phyloP scores from a whole-genome alignment of 1,140 invertebrate genomes.

The Metopolophium dirhodum region DNA sequence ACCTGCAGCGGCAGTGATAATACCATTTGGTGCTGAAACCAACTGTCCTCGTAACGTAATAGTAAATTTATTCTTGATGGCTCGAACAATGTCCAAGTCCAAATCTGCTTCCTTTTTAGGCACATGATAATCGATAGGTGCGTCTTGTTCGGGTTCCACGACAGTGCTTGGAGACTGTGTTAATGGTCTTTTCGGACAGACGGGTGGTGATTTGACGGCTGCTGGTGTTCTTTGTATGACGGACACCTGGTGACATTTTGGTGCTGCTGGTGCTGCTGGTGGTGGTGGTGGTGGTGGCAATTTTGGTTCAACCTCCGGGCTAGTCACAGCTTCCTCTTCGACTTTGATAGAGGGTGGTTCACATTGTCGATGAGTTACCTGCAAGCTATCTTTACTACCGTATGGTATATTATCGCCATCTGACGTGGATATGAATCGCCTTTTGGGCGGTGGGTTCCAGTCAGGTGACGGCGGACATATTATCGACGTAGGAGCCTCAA shows the following conservation, averaged over 20 bases:
- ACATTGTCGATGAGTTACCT: slow-evolving; percentile 79
- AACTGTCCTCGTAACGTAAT: slow-evolving; percentile 69
- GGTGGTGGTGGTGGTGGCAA: slow-evolving; percentile 27
- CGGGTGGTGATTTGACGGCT: slow-evolving; percentile 62
- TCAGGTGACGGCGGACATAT: slow-evolving; percentile 1
- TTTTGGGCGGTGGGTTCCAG: slow-evolving; percentile 63
- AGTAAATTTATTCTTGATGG: slow-evolving; percentile 59
- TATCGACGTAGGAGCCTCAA: not conserved
- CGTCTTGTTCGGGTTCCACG: slow-evolving; percentile 73
- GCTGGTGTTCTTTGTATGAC: slow-evolving; percentile 82
- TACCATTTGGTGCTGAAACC: slow-evolving; percentile 69
- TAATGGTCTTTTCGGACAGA: slow-evolving; percentile 64
- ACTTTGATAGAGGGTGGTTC: slow-evolving; percentile 68
- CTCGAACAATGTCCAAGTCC: slow-evolving; percentile 64
- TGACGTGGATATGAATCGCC: slow-evolving; percentile 78
- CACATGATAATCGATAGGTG: slow-evolving; percentile 86
- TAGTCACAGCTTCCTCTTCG: not conserved
- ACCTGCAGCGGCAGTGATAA: slow-evolving; percentile 73
- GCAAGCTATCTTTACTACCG: slow-evolving; percentile 71
- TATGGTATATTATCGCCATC: slow-evolving; percentile 78
- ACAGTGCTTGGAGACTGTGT: slow-evolving; percentile 61
- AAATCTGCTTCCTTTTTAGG: slow-evolving; percentile 72
- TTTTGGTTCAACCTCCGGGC: not conserved
- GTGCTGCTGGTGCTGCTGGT: slow-evolving; percentile 29
- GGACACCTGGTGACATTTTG: slow-evolving; percentile 60